These are phyloP conservation scores for Lepidurus packardi DNA, from an alignment of 1,140 invertebrate species.

Conservation along the genomic window DNA sequence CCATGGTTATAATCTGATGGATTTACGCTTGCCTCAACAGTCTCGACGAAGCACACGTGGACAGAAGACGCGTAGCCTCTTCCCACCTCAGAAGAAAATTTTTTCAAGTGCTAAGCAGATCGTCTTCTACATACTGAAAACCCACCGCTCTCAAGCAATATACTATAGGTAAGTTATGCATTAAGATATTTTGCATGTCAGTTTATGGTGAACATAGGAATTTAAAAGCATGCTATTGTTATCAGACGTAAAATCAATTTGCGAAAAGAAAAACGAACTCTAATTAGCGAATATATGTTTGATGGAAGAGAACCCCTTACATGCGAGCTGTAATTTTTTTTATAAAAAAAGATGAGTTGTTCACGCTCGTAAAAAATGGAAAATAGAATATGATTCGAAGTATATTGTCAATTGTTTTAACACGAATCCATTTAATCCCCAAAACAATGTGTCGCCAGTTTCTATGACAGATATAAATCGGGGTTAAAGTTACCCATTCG, in stretches of 20 bases:
- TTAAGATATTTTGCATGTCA: too few relatives aligned
- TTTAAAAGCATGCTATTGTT: too few relatives aligned
- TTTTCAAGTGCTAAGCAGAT: background rate
- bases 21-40: background rate
- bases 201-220: too few relatives aligned
- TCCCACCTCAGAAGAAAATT: background rate
- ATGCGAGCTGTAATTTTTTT: too few relatives aligned
- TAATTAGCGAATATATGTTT: too few relatives aligned
- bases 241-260: too few relatives aligned
- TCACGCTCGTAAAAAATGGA: too few relatives aligned
- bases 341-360: too few relatives aligned
- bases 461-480: slow-evolving; percentile 10
- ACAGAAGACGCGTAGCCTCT: background rate
- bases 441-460: background rate
- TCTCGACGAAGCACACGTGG: background rate
- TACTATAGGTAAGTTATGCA: background rate
- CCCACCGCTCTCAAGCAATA: background rate
- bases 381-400: too few relatives aligned
- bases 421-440: background rate
- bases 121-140: background rate
- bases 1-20: slow-evolving; percentile 1
- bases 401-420: background rate
- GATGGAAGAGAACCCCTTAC: too few relatives aligned
- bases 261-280: too few relatives aligned
- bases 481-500: slow-evolving; percentile 14